phyloP scores from a whole-genome alignment of 2,797 vertebrate species.

The Octomys mimax region DNA sequence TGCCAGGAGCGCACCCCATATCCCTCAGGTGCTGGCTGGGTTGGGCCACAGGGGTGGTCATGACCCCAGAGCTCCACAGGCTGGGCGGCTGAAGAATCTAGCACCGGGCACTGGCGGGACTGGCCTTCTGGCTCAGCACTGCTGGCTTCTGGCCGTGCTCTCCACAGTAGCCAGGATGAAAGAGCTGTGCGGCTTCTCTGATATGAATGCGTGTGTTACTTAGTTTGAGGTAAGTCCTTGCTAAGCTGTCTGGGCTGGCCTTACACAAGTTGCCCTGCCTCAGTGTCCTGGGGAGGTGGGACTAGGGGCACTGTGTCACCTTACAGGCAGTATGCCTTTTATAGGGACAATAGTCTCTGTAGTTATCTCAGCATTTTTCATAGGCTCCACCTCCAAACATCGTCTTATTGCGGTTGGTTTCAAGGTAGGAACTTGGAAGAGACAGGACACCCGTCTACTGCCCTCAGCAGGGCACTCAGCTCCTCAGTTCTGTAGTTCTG shows the following conservation, averaged over 20 bases:
- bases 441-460: too few relatives aligned
- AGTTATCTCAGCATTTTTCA: neutral
- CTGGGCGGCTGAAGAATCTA: neutral
- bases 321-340: neutral
- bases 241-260: neutral
- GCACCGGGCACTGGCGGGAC: accelerated
- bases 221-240: neutral
- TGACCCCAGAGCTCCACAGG: neutral
- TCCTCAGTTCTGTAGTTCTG: neutral
- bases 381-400: neutral
- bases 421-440: accelerated
- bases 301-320: neutral
- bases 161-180: too few relatives aligned
- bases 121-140: neutral
- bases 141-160: neutral
- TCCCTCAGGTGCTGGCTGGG: neutral
- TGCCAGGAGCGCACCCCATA: neutral
- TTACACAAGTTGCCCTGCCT: neutral
- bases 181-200: accelerated
- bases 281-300: neutral
- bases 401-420: too few relatives aligned
- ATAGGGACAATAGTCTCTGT: neutral
- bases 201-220: neutral
- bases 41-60: neutral
- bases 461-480: neutral